phyloP scores from a whole-genome alignment of 2,113 vertebrate genomes.

The Salvelinus alpinus region DNA sequence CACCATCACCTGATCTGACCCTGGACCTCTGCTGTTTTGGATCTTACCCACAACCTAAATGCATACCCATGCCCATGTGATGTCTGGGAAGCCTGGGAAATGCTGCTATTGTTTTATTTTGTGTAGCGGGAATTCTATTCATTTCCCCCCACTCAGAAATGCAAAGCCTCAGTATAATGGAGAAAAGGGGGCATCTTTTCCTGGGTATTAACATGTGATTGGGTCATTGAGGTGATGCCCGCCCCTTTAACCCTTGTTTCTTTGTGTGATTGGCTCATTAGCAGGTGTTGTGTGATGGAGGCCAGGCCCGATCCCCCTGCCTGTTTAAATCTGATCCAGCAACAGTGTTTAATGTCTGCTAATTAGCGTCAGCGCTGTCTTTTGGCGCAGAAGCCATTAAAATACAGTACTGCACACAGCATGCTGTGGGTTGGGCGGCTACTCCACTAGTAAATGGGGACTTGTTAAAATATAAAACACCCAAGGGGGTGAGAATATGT shows the following conservation, averaged over 20 bases:
- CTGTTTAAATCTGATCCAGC: slow-evolving; percentile 49
- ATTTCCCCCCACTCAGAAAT: slow-evolving; percentile 43
- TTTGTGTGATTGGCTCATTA: slow-evolving; percentile 69
- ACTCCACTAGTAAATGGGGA: slow-evolving; percentile 29
- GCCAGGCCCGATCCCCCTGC: slow-evolving; percentile 41
- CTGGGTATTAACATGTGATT: slow-evolving; percentile 18
- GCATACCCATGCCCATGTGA: slow-evolving; percentile 38
- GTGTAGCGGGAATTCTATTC: slow-evolving; percentile 12
- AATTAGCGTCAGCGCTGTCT: slow-evolving; percentile 62
- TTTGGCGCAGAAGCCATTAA: slow-evolving; percentile 55
- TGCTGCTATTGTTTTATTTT: slow-evolving; percentile 23
- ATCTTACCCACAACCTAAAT: slow-evolving; percentile 2
- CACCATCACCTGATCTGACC: slow-evolving; percentile 15
- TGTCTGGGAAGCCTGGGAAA: slow-evolving; percentile 17
- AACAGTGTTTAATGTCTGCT: slow-evolving; percentile 65
- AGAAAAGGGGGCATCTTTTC: slow-evolving; percentile 49
- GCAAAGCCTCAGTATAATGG: slow-evolving; percentile 23
- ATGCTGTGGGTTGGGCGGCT: slow-evolving; percentile 27
- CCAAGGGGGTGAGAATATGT: slow-evolving; percentile 36
- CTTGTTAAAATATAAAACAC: slow-evolving; percentile 52
- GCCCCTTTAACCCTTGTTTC: slow-evolving; percentile 43
- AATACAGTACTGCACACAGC: slow-evolving; percentile 43
- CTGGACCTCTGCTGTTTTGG: slow-evolving; percentile 26
- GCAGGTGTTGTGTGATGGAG: slow-evolving; percentile 66
- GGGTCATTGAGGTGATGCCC: slow-evolving; percentile 35